Percentiles rank a stretch among this genome's conserved stretches.
phyloP scores from a whole-genome alignment of 2,888 invertebrate genomes.

The Pristionchus entomophagus region DNA sequence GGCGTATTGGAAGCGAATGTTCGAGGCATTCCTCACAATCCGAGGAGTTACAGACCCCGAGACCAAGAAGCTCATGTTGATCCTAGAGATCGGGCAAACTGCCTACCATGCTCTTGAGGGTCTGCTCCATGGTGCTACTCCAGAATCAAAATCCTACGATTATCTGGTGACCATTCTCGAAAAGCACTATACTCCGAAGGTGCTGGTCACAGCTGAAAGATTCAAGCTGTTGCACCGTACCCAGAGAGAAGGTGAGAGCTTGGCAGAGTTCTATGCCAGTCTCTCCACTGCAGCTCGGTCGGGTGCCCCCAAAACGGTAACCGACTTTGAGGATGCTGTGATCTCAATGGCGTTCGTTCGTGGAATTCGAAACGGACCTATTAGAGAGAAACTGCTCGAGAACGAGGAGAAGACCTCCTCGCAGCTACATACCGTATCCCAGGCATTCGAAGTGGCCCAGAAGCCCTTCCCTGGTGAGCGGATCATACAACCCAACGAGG shows the following conservation, averaged over 20 bases:
- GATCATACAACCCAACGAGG: no score
- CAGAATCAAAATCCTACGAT: background rate
- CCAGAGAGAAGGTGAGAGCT: background rate
- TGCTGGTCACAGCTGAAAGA: background rate
- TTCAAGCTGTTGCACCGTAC: background rate
- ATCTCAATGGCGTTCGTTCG: background rate
- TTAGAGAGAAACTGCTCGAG: background rate
- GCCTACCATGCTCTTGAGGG: background rate
- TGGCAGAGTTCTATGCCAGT: conserved; percentile 1
- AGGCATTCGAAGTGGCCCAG: conserved; percentile 22
- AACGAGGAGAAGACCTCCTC: background rate
- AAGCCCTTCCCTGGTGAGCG: no score
- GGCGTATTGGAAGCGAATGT: conserved; percentile 5
- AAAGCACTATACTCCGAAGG: background rate
- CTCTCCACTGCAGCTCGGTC: background rate
- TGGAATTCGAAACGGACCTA: background rate
- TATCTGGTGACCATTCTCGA: background rate
- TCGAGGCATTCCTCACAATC: background rate
- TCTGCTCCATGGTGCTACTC: background rate
- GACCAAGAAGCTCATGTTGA: background rate
- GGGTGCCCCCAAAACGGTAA: background rate
- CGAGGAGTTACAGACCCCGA: background rate
- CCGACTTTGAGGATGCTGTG: background rate
- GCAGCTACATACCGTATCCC: background rate
- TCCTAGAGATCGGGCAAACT: background rate